phyloP scores from a whole-genome alignment of 2,113 vertebrate species.

The Upupa epops region DNA sequence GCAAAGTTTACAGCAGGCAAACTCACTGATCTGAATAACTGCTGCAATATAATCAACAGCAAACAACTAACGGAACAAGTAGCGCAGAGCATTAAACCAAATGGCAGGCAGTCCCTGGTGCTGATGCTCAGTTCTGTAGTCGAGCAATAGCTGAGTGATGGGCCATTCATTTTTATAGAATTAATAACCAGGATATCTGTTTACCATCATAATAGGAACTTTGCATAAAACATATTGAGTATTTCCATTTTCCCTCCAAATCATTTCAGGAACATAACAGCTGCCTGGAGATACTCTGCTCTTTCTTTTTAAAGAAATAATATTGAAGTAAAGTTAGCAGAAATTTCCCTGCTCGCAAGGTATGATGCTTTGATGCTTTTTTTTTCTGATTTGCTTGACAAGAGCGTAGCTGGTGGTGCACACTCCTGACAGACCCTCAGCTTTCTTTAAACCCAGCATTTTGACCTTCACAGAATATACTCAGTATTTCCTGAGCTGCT shows the following conservation, averaged over 20 bases:
- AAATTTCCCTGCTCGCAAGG: neutral
- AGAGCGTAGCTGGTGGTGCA: neutral
- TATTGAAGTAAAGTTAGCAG: neutral
- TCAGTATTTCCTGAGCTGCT: neutral
- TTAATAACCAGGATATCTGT: conserved; percentile 25
- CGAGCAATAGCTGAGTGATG: neutral
- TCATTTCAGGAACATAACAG: neutral
- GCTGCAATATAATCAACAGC: neutral
- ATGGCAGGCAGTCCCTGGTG: neutral
- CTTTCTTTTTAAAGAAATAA: neutral
- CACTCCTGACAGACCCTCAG: neutral
- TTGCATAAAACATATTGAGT: conserved; percentile 15
- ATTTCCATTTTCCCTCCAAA: neutral
- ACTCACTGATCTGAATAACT: neutral
- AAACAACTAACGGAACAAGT: neutral
- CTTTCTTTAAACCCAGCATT: neutral
- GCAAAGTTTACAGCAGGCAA: neutral
- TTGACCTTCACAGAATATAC: neutral
- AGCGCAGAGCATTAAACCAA: neutral
- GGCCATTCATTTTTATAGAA: conserved; percentile 12
- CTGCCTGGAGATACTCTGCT: neutral
- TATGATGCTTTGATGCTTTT: neutral
- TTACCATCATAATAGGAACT: neutral
- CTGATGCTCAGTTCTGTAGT: neutral
- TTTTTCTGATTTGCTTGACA: neutral